Conservation (phyloP, 2,113 vertebrate species). For the Heteronetta atricapilla region DNA sequence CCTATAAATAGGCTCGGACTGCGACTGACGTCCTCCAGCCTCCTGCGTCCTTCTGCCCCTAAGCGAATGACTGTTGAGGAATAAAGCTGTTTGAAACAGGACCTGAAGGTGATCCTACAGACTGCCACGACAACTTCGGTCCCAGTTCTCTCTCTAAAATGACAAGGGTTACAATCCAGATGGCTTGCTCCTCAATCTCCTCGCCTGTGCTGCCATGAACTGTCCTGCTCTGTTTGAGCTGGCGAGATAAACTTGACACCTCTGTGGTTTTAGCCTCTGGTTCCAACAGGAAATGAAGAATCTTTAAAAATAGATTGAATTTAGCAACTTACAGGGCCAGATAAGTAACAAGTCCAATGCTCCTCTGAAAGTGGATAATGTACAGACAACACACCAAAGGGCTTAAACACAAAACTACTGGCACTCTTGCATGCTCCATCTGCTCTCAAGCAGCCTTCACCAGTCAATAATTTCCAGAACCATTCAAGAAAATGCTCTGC, state of each 20-base stretch:
- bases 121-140: fast-evolving
- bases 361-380: background rate
- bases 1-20: background rate
- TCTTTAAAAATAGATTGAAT: background rate
- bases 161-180: background rate
- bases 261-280: background rate
- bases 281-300: background rate
- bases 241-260: background rate
- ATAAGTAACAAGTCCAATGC: background rate
- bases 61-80: background rate
- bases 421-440: background rate
- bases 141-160: background rate
- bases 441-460: background rate
- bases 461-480: background rate
- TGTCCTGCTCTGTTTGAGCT: background rate
- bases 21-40: background rate
- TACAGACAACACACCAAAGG: background rate
- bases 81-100: background rate
- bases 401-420: background rate
- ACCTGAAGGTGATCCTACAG: fast-evolving
- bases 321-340: background rate
- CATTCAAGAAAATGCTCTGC: background rate
- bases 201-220: fast-evolving
- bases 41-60: background rate
- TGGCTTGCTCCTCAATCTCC: background rate